Evolutionary conservation across 1,140 invertebrate species (phyloP), one percentile per base, ranked within the genome.

Genomic region (Polypedilum vanderplanki): DNA sequence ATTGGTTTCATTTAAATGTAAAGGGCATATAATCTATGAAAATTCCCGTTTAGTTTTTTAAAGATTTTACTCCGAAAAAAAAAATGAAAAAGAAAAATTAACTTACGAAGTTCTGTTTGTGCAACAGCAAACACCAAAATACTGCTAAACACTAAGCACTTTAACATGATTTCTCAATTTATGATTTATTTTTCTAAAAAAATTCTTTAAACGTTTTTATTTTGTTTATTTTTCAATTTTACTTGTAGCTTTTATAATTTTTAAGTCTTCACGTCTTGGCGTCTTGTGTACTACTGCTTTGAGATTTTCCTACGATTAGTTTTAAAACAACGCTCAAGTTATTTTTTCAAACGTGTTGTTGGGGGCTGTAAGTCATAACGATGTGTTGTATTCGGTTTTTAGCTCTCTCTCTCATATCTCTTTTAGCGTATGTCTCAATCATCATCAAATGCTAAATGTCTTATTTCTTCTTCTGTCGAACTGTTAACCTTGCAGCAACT

Each of bases 151-250:
- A 70, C 20, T 12, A 70, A 70, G 10, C 17, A 20, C 20, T 70
- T 70, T 9, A 70, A 70, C 65, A 70, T 70, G 8, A 22, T 70
- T 70, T 70, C 18, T 10, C 3, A 70, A 70, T 70, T 70, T 70
- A 9, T 18, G 3, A n/a, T n/a, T 67, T 46, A 15, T 15, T 57
- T 57, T 57, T 57, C 1, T 15, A 57, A n/a, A 12, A 57, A 3
- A 57, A 57, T 12, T n/a, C 46, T 57, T 46, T 46, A 46, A 46
- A 46, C 12, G 4, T n/a, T 70, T 20, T 18, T 20, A 70, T 10
- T 70, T 70, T 70, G 15, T n/a, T 17, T n/a, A 70, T 7, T 22
- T 9, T 20, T 57, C n/a, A 57, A 9, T 57, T 1, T 57, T 15
- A 15, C n/a, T 15, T 57, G 9, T 4, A 4, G 15, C n/a, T 15